phyloP scores from a whole-genome alignment of 2,113 vertebrate species.

The Mirza zaza region DNA sequence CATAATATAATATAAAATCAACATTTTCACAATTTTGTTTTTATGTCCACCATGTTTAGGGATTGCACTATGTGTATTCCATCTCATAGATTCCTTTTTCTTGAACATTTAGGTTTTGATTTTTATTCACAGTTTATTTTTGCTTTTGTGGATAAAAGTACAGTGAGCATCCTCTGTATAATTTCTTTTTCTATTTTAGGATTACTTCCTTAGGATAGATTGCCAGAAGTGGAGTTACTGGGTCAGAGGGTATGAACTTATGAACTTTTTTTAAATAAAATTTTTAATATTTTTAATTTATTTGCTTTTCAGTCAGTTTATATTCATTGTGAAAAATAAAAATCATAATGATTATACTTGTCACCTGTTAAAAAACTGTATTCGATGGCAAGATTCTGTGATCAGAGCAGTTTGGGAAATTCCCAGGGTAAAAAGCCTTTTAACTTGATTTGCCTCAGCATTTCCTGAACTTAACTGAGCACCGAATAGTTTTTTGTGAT shows the following conservation, averaged over 20 bases:
- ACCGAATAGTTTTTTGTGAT: not conserved
- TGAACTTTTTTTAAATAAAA: not conserved
- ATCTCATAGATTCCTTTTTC: constrained; percentile 19
- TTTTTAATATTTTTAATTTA: not conserved
- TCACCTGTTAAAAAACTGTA: not conserved
- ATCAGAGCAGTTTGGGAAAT: constrained; percentile 29
- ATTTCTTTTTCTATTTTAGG: constrained; percentile 69
- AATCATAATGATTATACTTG: constrained; percentile 4
- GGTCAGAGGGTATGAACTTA: constrained; percentile 74
- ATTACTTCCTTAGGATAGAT: constrained; percentile 74
- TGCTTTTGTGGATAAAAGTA: constrained; percentile 37
- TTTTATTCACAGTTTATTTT: constrained; percentile 4
- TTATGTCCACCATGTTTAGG: not conserved
- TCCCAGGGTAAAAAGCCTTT: not conserved
- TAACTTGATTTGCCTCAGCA: not conserved
- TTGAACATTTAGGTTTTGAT: constrained; percentile 42
- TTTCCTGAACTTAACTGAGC: constrained; percentile 41
- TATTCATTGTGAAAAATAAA: constrained; percentile 37
- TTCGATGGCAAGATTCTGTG: constrained; percentile 30
- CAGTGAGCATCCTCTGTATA: constrained; percentile 54
- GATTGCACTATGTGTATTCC: not conserved
- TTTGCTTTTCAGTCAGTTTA: not conserved
- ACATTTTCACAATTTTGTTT: not conserved
- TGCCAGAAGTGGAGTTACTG: constrained; percentile 74
- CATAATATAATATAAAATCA: not conserved